Conservation (phyloP, 2,888 invertebrate genomes). For the Chydorus sphaericus region DNA sequence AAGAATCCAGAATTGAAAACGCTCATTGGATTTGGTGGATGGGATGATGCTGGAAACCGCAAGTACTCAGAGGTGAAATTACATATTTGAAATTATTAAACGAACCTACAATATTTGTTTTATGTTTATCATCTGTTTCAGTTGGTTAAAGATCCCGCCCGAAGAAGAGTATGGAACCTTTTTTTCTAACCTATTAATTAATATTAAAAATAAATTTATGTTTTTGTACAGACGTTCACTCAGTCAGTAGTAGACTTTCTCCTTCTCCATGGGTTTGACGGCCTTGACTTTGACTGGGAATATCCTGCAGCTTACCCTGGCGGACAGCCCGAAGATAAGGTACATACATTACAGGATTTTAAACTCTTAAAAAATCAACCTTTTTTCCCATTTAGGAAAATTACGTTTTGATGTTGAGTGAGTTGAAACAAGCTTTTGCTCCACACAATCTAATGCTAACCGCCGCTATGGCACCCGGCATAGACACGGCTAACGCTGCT, state of each 20-base stretch:
- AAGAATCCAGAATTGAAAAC: constrained; percentile 26
- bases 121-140: constrained; percentile 6
- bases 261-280: constrained; percentile 24
- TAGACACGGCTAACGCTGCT: constrained; percentile 23
- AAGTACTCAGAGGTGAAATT: constrained; percentile 38
- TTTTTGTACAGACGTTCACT: too few relatives aligned
- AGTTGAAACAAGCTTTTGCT: constrained; percentile 24
- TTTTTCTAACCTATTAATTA: constrained; percentile 10
- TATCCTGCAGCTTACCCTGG: constrained; percentile 47
- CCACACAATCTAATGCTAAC: constrained; percentile 23
- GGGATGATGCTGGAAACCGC: constrained; percentile 41
- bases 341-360: neutral
- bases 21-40: constrained; percentile 29
- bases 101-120: neutral
- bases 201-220: too few relatives aligned
- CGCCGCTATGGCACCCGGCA: constrained; percentile 26
- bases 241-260: constrained; percentile 18
- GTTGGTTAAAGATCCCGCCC: constrained; percentile 9
- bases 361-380: neutral
- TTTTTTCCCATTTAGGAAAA: constrained; percentile 19
- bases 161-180: constrained; percentile 2
- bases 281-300: constrained; percentile 29
- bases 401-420: constrained; percentile 23
- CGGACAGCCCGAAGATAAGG: constrained; percentile 31
- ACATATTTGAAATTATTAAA: neutral